Evolutionary conservation across 2,888 invertebrate species (phyloP).

Genomic region (Tetheella fluctuosa): DNA sequence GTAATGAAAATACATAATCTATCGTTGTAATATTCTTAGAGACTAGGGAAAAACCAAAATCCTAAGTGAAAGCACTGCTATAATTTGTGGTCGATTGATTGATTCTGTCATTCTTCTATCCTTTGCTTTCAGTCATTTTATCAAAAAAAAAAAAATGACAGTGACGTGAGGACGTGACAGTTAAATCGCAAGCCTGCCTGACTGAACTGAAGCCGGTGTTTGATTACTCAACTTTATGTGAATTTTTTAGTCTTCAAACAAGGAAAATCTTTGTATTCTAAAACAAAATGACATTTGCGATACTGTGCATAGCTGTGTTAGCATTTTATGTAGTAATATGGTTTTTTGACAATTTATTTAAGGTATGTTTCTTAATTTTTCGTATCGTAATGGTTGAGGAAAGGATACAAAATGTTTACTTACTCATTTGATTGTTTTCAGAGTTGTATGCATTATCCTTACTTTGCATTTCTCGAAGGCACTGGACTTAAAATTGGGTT

Average conservation of each 20-base stretch:
- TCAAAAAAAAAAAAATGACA: too few species aligned
- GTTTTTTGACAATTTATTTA: conserved; percentile 93
- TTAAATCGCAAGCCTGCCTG: too few species aligned
- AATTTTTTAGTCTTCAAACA: conserved; percentile 6
- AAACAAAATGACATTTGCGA: conserved; percentile 85
- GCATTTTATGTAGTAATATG: conserved; percentile 87
- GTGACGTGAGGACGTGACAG: too few species aligned
- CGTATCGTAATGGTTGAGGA: conserved; percentile 10
- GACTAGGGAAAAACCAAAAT: too few species aligned
- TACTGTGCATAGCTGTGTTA: conserved; percentile 85
- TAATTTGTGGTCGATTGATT: too few species aligned
- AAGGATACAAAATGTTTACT: neutral
- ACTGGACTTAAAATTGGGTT: conserved; percentile 90
- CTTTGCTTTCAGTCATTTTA: too few species aligned
- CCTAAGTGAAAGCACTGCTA: too few species aligned
- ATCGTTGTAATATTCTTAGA: too few species aligned
- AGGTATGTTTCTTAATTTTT: conserved; percentile 81
- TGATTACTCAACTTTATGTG: neutral
- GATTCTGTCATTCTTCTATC: too few species aligned
- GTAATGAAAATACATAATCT: too few species aligned
- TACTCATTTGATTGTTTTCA: conserved; percentile 68
- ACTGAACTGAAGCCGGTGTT: neutral
- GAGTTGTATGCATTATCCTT: conserved; percentile 94
- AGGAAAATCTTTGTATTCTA: conserved; percentile 20
- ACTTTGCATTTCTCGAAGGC: conserved; percentile 89